Evolutionary conservation across 1,140 invertebrate genomes (phyloP).

Genomic region (Pseudomyrmex dendroicus): DNA sequence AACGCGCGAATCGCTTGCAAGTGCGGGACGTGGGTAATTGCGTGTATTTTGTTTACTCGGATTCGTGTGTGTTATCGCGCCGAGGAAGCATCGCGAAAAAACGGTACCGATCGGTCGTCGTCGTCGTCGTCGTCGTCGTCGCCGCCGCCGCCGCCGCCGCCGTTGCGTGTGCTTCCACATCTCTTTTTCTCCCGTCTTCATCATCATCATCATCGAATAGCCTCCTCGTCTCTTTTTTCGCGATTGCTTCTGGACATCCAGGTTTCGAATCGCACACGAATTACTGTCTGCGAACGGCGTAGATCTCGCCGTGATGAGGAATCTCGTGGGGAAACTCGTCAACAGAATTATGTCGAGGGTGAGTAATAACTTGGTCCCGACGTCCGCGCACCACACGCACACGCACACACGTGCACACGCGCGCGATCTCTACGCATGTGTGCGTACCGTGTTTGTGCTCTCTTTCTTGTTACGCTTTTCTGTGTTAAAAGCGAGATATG

Average conservation of each 20-base stretch:
- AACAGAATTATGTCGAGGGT: constrained; percentile 4
- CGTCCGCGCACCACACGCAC: too few relatives aligned
- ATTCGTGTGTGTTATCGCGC: constrained; percentile 16
- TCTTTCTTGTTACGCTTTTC: neutral
- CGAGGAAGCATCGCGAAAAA: constrained; percentile 26
- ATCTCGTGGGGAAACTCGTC: neutral
- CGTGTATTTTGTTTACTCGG: neutral
- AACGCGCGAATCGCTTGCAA: constrained; percentile 40
- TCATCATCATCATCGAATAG: too few relatives aligned
- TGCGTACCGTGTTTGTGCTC: neutral
- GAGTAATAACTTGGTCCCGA: neutral
- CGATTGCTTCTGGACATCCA: constrained; percentile 31
- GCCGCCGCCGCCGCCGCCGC: constrained; percentile 24
- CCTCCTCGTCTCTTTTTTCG: neutral
- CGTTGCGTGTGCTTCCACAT: constrained; percentile 37
- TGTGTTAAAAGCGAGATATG: neutral
- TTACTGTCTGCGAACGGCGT: neutral
- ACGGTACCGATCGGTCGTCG: constrained; percentile 25
- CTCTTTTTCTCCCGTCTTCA: neutral
- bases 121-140: constrained; percentile 16
- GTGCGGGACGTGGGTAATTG: neutral
- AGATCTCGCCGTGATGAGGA: constrained; percentile 26
- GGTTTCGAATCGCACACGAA: constrained; percentile 26
- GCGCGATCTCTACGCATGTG: neutral
- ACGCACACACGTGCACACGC: too few relatives aligned